phyloP scores from a whole-genome alignment of 2,888 invertebrate species.

The Tenthredo livida region DNA sequence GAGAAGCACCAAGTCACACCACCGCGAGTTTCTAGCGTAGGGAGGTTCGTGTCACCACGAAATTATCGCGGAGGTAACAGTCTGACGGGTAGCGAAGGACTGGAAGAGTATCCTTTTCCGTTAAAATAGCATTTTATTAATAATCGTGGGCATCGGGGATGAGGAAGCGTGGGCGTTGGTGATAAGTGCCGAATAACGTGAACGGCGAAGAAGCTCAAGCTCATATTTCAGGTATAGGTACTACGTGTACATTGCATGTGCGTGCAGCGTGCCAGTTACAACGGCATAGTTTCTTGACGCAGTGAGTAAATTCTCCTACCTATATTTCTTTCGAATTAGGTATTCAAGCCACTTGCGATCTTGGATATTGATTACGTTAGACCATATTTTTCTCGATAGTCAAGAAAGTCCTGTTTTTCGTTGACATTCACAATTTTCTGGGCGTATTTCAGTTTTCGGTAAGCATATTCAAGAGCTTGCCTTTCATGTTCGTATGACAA shows the following conservation, averaged over 20 bases:
- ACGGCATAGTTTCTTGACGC: background rate
- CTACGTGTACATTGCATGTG: background rate
- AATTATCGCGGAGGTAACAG: constrained; percentile 34
- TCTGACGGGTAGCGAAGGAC: constrained; percentile 34
- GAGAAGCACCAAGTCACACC: background rate
- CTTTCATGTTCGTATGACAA: background rate
- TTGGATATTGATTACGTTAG: constrained; percentile 5
- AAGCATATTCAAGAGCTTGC: background rate
- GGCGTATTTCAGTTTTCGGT: background rate
- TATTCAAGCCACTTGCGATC: constrained; percentile 1
- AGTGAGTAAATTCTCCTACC: background rate
- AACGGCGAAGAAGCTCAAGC: background rate
- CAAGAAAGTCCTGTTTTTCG: background rate
- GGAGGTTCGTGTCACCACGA: constrained; percentile 43
- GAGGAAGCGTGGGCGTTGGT: background rate
- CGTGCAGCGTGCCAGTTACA: constrained; percentile 23
- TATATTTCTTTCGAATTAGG: background rate
- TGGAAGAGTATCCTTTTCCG: constrained; percentile 26
- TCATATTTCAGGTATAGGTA: background rate
- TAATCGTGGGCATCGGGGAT: constrained; percentile 20
- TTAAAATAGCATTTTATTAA: constrained; percentile 42
- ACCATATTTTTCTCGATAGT: constrained; percentile 1
- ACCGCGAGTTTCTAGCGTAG: background rate
- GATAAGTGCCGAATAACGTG: constrained; percentile 28
- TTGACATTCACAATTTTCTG: background rate